Percentiles rank a stretch among this genome's conserved stretches.
Evolutionary conservation across 2,797 vertebrate species (phyloP).

Genomic region (Peromyscus eremicus): DNA sequence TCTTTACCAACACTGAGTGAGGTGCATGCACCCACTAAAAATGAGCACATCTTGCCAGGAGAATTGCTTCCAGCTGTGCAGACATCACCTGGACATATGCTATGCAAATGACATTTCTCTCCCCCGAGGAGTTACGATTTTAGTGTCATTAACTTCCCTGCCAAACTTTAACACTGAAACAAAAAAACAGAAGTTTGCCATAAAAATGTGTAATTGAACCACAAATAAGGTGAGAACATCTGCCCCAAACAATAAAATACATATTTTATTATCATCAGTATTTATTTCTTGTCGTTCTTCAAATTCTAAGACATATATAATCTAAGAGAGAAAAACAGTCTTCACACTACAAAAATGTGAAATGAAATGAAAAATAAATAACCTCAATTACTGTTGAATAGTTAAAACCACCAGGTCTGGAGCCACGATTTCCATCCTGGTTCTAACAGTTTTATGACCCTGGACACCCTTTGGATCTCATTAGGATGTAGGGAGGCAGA

Average conservation of each 20-base stretch:
- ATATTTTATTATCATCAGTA: constrained; percentile 33
- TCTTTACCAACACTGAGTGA: constrained; percentile 6
- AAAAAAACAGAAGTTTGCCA: background rate
- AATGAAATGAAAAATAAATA: constrained; percentile 41
- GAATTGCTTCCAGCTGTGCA: constrained; percentile 6
- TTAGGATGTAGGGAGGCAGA: too few relatives aligned
- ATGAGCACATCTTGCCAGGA: background rate
- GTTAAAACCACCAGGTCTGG: background rate
- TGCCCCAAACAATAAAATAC: constrained; percentile 38
- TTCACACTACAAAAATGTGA: background rate
- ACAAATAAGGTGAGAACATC: background rate
- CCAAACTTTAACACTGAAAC: constrained; percentile 42
- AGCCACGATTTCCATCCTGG: background rate
- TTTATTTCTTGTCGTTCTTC: background rate
- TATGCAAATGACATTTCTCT: background rate
- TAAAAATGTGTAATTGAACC: constrained; percentile 33
- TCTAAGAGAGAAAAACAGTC: background rate
- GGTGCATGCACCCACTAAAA: background rate
- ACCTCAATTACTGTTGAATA: background rate
- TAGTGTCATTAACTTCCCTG: background rate
- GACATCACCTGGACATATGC: background rate
- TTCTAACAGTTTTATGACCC: background rate
- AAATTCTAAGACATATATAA: constrained; percentile 58
- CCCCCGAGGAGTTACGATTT: background rate
- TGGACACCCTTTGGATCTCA: background rate